phyloP scores from a whole-genome alignment of 2,113 vertebrate genomes.

The Lagopus muta region DNA sequence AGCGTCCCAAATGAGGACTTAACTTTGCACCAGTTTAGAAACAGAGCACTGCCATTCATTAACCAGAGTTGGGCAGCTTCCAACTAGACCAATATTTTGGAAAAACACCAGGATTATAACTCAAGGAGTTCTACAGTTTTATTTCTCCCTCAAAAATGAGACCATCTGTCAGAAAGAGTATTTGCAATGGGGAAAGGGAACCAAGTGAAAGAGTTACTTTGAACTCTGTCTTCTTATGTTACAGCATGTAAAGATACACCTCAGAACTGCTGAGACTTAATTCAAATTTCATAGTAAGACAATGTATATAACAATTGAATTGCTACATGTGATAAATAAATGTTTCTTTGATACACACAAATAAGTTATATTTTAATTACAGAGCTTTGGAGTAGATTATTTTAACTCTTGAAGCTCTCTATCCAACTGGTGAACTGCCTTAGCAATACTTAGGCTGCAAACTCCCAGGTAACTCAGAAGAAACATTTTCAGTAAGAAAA shows the following conservation, averaged over 20 bases:
- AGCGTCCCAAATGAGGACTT: neutral
- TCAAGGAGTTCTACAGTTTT: neutral
- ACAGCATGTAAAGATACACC: neutral
- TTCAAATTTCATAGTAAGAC: neutral
- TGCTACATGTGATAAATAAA: neutral
- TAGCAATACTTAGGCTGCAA: neutral
- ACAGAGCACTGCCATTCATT: neutral
- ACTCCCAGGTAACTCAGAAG: neutral
- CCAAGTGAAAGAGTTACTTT: neutral
- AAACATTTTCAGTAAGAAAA: neutral
- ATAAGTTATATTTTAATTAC: neutral
- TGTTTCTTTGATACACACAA: neutral
- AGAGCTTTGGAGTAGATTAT: neutral
- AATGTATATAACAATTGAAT: neutral
- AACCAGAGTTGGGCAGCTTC: neutral
- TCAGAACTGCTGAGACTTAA: neutral
- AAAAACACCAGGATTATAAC: neutral
- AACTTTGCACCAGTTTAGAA: neutral
- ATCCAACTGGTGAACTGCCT: neutral
- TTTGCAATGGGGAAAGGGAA: neutral
- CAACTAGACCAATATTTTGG: neutral
- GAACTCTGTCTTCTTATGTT: neutral
- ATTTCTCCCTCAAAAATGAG: neutral
- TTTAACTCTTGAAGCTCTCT: neutral
- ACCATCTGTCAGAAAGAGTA: neutral